Conservation (phyloP, 2,888 invertebrate species). For the Cephus nigrinus region DNA sequence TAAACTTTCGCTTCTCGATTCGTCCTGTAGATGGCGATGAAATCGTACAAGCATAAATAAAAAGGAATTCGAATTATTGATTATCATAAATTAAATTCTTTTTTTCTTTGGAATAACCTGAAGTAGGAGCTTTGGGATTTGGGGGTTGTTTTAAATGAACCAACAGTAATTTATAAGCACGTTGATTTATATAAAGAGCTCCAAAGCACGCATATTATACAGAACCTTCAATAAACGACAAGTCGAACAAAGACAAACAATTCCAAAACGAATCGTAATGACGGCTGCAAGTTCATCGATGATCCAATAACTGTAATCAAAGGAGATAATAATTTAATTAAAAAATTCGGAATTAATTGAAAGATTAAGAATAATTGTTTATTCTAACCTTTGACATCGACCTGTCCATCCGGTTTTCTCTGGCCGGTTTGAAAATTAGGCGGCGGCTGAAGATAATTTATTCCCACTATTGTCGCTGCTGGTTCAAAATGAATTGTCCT, state of each 20-base stretch:
- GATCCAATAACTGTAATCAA: constrained; percentile 30
- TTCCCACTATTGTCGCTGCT: constrained; percentile 58
- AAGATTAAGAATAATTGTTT: background rate
- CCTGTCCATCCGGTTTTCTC: constrained; percentile 61
- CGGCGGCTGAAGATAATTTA: constrained; percentile 61
- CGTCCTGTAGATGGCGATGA: background rate
- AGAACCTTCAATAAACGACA: constrained; percentile 43
- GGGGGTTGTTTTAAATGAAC: background rate
- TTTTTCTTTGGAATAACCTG: background rate
- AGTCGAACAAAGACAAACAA: constrained; percentile 47
- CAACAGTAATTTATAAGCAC: constrained; percentile 41
- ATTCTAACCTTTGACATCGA: constrained; percentile 59
- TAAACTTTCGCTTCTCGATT: background rate
- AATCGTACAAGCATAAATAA: background rate
- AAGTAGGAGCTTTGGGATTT: background rate
- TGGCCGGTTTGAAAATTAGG: constrained; percentile 63
- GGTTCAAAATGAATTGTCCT: constrained; percentile 50
- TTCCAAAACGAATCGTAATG: constrained; percentile 41
- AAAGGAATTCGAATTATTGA: background rate
- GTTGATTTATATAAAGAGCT: constrained; percentile 59
- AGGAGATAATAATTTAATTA: background rate
- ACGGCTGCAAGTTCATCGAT: constrained; percentile 31
- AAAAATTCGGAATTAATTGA: background rate
- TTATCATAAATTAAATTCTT: background rate
- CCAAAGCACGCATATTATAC: constrained; percentile 55